Base-by-base conservation (phyloP, 2,888 invertebrate species). In the Alsophila aescularia region DNA sequence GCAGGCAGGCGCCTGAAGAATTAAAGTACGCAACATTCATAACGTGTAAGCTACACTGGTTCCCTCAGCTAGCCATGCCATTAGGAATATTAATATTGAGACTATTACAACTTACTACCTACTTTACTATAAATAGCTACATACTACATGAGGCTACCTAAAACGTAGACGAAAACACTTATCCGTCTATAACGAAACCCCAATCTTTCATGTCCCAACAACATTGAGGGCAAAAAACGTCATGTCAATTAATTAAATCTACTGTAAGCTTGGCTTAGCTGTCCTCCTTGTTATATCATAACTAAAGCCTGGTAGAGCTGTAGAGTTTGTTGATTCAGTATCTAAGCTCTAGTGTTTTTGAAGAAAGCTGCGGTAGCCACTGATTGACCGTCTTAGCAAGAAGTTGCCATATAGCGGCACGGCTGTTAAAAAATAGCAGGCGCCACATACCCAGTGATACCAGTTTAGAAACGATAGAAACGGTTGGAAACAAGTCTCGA, bases 191-290 rank as follows among this genome's bases (percentile, higher is more conserved):
- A 35, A 32, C 15, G 29, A 56, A 55, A 13, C 50, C 48, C 50
- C 55, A 56, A 51, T 55, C 45, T 51, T 56, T 44, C 53, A 50
- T 50, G 45, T 41, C 36, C 32, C 42, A 41, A 51, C 39, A 56
- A 45, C 43, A 40, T 62, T 31, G 59, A 52, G 64, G 61, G 60
- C 57, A 70, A 83, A 85, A 81, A 87, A 84, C 71, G 81, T 79
- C 85, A 83, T 83, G 86, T 87, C 88, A 88, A 89, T 90, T 90
- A 90, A 87, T 84, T 81, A 85, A 85, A 81, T 83, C 81, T 78
- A 75, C 79, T 68, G 80, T 87, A 87, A 89, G 87, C 79, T 49
- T 55, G 75, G 88, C 85, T 90, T 86, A 90, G 83, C 85, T 72
- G 77, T 66, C 62, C 74, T 78, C 69, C 85, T 83, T 85, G 83